Conservation (phyloP, 64 coral and sea anemone species). For the Platygyra sinensis region DNA sequence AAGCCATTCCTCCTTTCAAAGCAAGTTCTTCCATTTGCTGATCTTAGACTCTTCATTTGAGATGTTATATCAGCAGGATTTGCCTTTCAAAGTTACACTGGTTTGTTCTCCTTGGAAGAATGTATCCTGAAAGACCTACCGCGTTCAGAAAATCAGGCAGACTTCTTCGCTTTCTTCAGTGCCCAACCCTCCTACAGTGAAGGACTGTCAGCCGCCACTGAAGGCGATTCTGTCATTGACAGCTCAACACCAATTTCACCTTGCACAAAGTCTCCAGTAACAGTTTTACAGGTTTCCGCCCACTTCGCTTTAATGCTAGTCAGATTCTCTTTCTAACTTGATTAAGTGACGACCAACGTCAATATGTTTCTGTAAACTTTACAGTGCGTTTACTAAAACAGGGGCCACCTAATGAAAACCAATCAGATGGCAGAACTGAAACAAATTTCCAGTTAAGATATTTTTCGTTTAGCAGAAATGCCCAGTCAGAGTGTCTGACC, state of each 20-base stretch:
- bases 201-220: background rate
- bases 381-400: too few species aligned
- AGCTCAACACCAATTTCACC: background rate
- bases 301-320: background rate
- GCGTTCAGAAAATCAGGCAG: background rate
- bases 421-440: too few species aligned
- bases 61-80: slow-evolving; percentile 10
- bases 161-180: background rate
- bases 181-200: too few species aligned
- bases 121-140: background rate
- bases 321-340: slow-evolving; percentile 8
- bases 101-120: slow-evolving; percentile 42
- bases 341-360: background rate
- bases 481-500: too few species aligned
- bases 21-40: slow-evolving; percentile 6
- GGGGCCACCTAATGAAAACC: too few species aligned
- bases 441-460: too few species aligned
- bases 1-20: slow-evolving; percentile 13
- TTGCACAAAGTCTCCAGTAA: background rate
- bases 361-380: background rate
- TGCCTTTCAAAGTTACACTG: slow-evolving; percentile 25
- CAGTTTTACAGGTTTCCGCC: slow-evolving; percentile 1
- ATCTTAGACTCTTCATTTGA: slow-evolving; percentile 10
- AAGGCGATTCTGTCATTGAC: background rate
- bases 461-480: too few species aligned